A percentile compares a stretch with the other conserved stretches of the same genome.
phyloP scores from a whole-genome alignment of 2,888 invertebrate species.

The Epinotia bilunana region DNA sequence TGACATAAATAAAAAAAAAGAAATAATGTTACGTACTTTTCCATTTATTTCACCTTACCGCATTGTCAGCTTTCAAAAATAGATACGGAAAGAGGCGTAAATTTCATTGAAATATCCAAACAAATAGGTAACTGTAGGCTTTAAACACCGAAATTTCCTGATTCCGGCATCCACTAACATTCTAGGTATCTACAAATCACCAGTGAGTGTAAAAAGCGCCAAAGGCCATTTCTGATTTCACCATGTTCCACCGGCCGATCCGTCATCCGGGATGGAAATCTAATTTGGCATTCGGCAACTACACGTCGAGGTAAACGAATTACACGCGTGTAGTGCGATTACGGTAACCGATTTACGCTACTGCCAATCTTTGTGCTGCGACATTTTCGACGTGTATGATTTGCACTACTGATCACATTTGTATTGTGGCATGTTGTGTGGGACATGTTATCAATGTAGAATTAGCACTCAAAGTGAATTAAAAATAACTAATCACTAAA shows the following conservation, averaged over 20 bases:
- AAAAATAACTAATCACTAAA: too few relatives aligned
- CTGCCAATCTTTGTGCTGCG: conserved; percentile 48
- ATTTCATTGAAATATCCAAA: too few relatives aligned
- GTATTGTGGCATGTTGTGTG: conserved; percentile 9
- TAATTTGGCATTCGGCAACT: conserved; percentile 74
- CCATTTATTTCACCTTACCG: too few relatives aligned
- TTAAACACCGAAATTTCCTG: too few relatives aligned
- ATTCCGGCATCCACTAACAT: too few relatives aligned
- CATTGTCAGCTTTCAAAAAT: too few relatives aligned
- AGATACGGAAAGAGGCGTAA: too few relatives aligned
- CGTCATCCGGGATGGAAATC: conserved; percentile 79
- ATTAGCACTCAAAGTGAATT: too few relatives aligned
- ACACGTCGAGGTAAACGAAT: conserved; percentile 72
- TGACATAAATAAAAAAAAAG: too few relatives aligned
- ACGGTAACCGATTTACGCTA: conserved; percentile 68
- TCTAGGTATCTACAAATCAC: background rate
- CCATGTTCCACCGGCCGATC: conserved; percentile 58
- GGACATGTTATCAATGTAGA: too few relatives aligned
- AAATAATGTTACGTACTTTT: too few relatives aligned
- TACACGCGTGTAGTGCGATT: conserved; percentile 63
- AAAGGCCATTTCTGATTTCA: conserved; percentile 42
- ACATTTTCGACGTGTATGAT: conserved; percentile 30
- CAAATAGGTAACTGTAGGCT: too few relatives aligned
- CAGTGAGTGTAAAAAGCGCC: conserved; percentile 1
- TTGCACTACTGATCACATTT: conserved; percentile 28